Base-by-base conservation (phyloP, 2,888 invertebrate genomes). In the Protula sp. region DNA sequence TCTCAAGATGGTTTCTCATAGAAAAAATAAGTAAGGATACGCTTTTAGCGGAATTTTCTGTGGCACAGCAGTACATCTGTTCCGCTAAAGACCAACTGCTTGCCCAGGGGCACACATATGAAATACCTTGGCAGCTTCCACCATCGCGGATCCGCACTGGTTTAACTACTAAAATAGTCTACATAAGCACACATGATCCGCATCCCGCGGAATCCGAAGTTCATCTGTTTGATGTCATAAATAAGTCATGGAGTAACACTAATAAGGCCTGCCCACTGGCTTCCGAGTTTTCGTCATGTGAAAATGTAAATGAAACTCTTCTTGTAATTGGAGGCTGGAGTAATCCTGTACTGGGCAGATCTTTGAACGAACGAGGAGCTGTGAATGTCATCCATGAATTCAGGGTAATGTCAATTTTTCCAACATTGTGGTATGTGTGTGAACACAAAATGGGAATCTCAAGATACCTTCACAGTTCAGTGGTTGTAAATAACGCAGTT, bases 211-310 rank as follows among this genome's bases (percentile, higher is more conserved):
- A 59, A 26, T 55, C 52, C 5, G 59, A 59, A 22, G 59, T 68
- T 2, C 64, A 54, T 38, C 53, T 68, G 5, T 68, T 68, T 56
- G 68, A 68, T 54, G 56, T 60, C 24, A 64, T 68, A 24, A 68
- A 68, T 59, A 68, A 68, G 48, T 68, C 68, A n/a, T 68, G 68
- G 68, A 68, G 68, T 47, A 65, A 50, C 52, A 67, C 64, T 0
- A 62, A 62, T 38, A 60, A 62, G 53, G 57, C 66, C 0, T 65
- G 68, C 24, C 68, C 68, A 3, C 45, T 62, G 51, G 68, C 68
- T 3, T 68, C 68, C 2, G 63, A 63, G 29, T 55, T 65, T 30
- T 67, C 68, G n/a, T 62, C 68, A 3, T 65, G 65, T 54, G 62
- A 62, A 27, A 59, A 55, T 22, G 48, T 67, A 3, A 64, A 60